phyloP scores from a whole-genome alignment of 2,797 vertebrate genomes.

The Macropodus opercularis region DNA sequence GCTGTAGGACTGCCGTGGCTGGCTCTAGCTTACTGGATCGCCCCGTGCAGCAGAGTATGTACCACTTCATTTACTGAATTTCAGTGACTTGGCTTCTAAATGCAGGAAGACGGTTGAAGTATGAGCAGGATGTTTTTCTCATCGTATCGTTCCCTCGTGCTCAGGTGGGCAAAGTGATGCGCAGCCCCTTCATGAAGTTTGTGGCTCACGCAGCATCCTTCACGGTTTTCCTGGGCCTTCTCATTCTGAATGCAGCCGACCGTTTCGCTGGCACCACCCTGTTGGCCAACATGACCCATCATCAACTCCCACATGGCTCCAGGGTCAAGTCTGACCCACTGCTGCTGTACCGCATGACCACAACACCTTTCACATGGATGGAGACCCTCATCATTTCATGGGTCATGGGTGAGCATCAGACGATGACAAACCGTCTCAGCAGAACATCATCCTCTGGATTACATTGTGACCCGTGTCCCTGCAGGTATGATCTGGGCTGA shows the following conservation, averaged over 20 bases:
- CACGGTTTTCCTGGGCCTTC: conserved; percentile 94
- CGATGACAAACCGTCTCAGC: background rate
- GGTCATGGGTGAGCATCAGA: conserved; percentile 88
- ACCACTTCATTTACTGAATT: background rate
- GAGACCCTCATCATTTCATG: conserved; percentile 97
- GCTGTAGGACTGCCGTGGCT: conserved; percentile 91
- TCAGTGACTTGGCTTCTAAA: background rate
- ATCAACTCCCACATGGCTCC: conserved; percentile 49
- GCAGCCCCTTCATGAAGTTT: conserved; percentile 98
- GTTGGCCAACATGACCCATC: conserved; percentile 91
- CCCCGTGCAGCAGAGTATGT: conserved; percentile 94
- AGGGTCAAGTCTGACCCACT: conserved; percentile 71
- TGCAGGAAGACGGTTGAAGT: background rate
- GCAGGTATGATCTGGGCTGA: conserved; percentile 99
- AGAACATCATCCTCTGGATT: background rate
- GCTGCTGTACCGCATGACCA: conserved; percentile 95
- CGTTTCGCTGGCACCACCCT: conserved; percentile 93
- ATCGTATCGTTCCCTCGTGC: conserved; percentile 7
- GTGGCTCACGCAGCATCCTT: conserved; percentile 98
- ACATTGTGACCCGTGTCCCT: conserved; percentile 6
- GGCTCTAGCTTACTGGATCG: conserved; percentile 92
- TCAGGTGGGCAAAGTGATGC: conserved; percentile 94
- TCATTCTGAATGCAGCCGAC: conserved; percentile 97
- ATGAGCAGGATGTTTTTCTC: background rate
- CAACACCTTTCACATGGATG: conserved; percentile 97